A percentile compares a stretch with the other conserved stretches of the same genome.
phyloP scores from a whole-genome alignment of 2,797 vertebrate species.

The Chrosomus eos region DNA sequence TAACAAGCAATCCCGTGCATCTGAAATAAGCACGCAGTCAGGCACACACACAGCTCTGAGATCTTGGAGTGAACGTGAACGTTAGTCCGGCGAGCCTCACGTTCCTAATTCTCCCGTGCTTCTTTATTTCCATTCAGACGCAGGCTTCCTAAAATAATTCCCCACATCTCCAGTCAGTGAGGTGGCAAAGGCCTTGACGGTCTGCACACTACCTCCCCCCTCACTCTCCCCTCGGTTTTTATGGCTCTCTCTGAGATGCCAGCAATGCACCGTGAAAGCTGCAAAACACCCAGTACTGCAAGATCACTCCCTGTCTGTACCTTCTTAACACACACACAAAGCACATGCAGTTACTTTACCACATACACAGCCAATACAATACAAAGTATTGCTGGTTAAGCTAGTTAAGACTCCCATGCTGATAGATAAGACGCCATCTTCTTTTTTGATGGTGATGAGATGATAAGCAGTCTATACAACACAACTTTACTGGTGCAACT shows the following conservation, averaged over 20 bases:
- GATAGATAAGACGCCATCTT: background rate
- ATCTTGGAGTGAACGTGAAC: background rate
- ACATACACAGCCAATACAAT: constrained; percentile 22
- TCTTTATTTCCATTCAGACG: constrained; percentile 76
- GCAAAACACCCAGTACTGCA: constrained; percentile 74
- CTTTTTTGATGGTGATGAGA: background rate
- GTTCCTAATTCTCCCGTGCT: constrained; percentile 55
- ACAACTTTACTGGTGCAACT: background rate
- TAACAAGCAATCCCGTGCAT: constrained; percentile 1
- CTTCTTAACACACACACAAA: constrained; percentile 11
- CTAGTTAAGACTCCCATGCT: background rate
- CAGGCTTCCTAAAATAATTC: constrained; percentile 82
- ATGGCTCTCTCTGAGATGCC: constrained; percentile 80
- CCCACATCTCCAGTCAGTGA: constrained; percentile 81
- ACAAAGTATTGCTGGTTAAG: background rate
- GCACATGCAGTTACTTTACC: constrained; percentile 47
- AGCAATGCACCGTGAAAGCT: constrained; percentile 77
- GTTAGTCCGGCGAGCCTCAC: constrained; percentile 1
- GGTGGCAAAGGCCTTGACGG: constrained; percentile 76
- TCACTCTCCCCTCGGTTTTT: constrained; percentile 66
- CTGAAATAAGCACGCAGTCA: background rate
- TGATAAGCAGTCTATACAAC: background rate
- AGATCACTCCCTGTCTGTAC: constrained; percentile 66
- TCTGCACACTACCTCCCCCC: constrained; percentile 60
- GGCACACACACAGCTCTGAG: background rate